Evolutionary conservation across 2,797 vertebrate genomes (phyloP).

Genomic region (Anabacerthia variegaticeps): DNA sequence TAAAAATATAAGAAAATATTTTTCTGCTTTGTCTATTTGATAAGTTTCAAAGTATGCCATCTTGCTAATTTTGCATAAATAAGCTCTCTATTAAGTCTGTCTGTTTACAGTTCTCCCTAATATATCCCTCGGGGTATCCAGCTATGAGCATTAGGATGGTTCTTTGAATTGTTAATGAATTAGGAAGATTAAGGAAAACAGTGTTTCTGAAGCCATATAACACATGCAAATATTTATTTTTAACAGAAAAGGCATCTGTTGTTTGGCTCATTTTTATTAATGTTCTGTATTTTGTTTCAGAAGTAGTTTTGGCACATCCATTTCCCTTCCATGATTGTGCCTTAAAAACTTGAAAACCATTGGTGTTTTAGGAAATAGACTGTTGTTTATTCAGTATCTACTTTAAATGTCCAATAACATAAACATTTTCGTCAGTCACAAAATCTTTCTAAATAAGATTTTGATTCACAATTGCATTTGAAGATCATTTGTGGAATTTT

Average conservation of each 20-base stretch:
- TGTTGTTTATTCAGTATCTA: neutral
- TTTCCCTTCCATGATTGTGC: neutral
- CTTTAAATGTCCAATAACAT: neutral
- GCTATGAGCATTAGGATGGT: neutral
- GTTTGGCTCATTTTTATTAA: neutral
- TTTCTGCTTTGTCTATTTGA: neutral
- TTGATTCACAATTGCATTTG: neutral
- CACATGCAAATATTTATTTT: neutral
- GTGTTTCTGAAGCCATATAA: neutral
- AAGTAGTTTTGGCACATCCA: neutral
- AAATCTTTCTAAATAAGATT: neutral
- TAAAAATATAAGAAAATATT: neutral
- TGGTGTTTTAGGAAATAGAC: neutral
- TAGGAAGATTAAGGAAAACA: neutral
- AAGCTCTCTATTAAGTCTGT: neutral
- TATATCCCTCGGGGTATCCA: neutral
- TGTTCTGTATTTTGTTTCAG: neutral
- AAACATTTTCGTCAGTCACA: neutral
- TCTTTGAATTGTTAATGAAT: neutral
- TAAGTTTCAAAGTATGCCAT: neutral
- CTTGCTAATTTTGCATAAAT: neutral
- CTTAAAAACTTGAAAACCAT: neutral
- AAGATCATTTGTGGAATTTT: neutral
- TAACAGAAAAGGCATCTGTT: neutral
- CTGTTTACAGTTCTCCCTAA: neutral